Conservation (phyloP, 2,888 invertebrate species). For the Platycheirus rosarum region DNA sequence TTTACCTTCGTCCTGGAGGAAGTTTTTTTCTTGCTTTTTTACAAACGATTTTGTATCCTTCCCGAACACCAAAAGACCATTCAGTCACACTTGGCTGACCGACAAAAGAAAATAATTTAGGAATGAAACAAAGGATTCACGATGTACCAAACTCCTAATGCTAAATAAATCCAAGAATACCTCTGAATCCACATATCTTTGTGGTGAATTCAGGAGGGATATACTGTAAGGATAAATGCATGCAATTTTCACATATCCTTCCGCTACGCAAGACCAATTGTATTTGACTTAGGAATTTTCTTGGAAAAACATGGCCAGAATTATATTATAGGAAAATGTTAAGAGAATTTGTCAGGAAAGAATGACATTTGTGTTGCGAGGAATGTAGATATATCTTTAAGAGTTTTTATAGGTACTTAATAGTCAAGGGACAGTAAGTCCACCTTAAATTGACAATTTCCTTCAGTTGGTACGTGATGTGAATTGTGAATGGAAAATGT, state of each 20-base stretch:
- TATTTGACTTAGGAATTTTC: slow-evolving; percentile 40
- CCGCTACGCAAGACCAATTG: slow-evolving; percentile 18
- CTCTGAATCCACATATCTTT: slow-evolving; percentile 56
- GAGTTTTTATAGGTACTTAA: slow-evolving; percentile 26
- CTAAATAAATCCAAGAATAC: slow-evolving; percentile 53
- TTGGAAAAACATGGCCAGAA: slow-evolving; percentile 31
- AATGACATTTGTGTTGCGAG: slow-evolving; percentile 27
- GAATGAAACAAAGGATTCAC: slow-evolving; percentile 62
- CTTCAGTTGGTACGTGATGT: slow-evolving; percentile 68
- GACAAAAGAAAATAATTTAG: slow-evolving; percentile 54
- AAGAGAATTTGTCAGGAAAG: slow-evolving; percentile 63
- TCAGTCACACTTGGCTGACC: slow-evolving; percentile 67
- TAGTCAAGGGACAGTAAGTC: slow-evolving; percentile 71
- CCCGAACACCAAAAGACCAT: slow-evolving; percentile 44
- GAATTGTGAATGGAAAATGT: slow-evolving; percentile 45
- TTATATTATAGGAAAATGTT: slow-evolving; percentile 35
- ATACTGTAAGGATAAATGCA: slow-evolving; percentile 61
- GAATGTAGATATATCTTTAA: neutral
- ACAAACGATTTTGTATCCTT: slow-evolving; percentile 19
- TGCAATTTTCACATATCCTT: slow-evolving; percentile 58
- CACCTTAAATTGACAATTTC: slow-evolving; percentile 74
- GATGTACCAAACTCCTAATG: slow-evolving; percentile 2
- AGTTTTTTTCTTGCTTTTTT: slow-evolving; percentile 38
- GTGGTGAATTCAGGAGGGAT: slow-evolving; percentile 52
- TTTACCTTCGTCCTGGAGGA: slow-evolving; percentile 38